Conservation (phyloP, 2,888 invertebrate species). For the Chrysotoxum bicinctum region DNA sequence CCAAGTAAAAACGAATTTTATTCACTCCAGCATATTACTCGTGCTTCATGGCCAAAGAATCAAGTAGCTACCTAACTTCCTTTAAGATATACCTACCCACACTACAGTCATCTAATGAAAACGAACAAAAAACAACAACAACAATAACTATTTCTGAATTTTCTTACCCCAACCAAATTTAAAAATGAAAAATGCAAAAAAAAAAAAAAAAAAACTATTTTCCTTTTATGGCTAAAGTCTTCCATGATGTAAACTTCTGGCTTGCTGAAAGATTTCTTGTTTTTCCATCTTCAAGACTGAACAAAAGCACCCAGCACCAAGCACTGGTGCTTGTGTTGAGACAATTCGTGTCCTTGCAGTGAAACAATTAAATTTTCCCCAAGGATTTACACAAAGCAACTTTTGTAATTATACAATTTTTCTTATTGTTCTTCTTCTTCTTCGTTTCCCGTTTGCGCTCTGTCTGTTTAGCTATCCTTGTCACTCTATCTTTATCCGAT, state of each 20-base stretch:
- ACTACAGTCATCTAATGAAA: background rate
- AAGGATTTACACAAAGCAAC: slow-evolving; percentile 52
- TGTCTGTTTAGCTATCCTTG: background rate
- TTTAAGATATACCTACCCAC: background rate
- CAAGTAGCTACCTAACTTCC: slow-evolving; percentile 32
- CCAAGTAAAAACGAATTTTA: slow-evolving; percentile 37
- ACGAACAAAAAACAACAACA: background rate
- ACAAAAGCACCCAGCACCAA: slow-evolving; percentile 21
- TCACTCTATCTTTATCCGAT: background rate
- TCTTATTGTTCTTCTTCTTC: background rate
- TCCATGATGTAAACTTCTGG: background rate
- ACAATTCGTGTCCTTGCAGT: slow-evolving; percentile 65
- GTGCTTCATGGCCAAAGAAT: slow-evolving; percentile 46
- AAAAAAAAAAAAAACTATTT: background rate
- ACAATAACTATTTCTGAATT: background rate
- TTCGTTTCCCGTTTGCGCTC: background rate
- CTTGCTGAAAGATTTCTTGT: slow-evolving; percentile 15
- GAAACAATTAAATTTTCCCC: slow-evolving; percentile 56
- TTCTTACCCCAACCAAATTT: background rate
- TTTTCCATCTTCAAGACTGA: background rate
- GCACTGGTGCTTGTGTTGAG: background rate
- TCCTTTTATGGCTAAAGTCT: slow-evolving; percentile 7
- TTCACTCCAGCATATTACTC: slow-evolving; percentile 27
- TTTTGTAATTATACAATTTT: slow-evolving; percentile 64
- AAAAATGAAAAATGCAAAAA: background rate